Evolutionary conservation across 2,888 invertebrate genomes (phyloP), one percentile per base, ranked within the genome.

Genomic region (Pollenia angustigena): DNA sequence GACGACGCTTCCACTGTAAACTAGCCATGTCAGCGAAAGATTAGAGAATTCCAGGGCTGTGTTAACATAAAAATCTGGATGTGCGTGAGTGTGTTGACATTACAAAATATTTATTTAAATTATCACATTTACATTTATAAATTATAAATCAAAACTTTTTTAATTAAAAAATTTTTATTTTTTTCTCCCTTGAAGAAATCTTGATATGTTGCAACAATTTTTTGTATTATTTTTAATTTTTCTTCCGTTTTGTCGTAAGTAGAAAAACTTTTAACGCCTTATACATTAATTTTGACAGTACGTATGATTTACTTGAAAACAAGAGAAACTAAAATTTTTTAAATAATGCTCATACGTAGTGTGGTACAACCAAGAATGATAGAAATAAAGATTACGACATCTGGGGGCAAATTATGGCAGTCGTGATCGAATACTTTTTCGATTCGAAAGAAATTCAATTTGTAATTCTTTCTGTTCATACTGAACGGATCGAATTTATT

Each of bases 61-160:
- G 32, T 32, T 4, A 32, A 6, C 32, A 32, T 32, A 32, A 4
- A 6, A 32, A 32, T 32, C 6, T 4, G 4, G 32, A 6, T 60
- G 16, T 16, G 42, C 4, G 6, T 18, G 11, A 3, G 6, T 46
- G 11, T 11, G 11, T 64, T 64, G 44, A 18, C 64, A 11, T 42
- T 12, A 58, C 40, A 11, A 2, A 62, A 18, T 11, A 12, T 23
- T 58, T 62, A 48, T 66, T 68, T 32, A n/a, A 50, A 68, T 32
- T 68, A 50, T 48, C 16, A 69, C 42, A 54, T 40, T 69, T 69
- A 54, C 42, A 69, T 69, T 4, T 10, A 52, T 52, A 69, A 69
- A 54, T 16, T 54, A 52, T 69, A 52, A 40, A 40, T 69, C 40
- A 42, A 69, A 69, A 54, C 10, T 69, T 69, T 69, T 10, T 50